Conservation (phyloP, 2,888 invertebrate genomes). For the Theretra japonica region DNA sequence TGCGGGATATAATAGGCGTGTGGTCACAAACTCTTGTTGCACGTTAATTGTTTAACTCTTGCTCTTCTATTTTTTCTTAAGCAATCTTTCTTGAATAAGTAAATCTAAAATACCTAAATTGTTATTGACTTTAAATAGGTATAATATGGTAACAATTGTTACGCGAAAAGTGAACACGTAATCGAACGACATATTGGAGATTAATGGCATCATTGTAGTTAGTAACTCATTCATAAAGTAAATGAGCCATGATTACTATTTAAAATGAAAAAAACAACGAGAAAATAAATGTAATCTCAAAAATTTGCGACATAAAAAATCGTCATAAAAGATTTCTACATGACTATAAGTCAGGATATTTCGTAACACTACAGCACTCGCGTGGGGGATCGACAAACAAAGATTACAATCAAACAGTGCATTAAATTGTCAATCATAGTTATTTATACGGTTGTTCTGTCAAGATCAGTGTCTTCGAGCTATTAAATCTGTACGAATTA, state of each 20-base stretch:
- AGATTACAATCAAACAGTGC: background rate
- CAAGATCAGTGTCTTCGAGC: conserved; percentile 10
- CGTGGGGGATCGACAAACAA: background rate
- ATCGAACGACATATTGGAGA: too few species aligned
- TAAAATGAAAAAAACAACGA: background rate
- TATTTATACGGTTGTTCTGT: conserved; percentile 17
- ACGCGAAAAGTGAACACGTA: too few species aligned
- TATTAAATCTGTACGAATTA: conserved; percentile 12
- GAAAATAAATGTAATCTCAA: too few species aligned
- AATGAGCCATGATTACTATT: background rate
- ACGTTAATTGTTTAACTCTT: too few species aligned
- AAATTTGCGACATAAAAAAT: background rate
- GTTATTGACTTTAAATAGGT: too few species aligned
- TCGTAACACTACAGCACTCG: background rate
- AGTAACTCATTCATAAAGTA: background rate
- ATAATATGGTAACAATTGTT: too few species aligned
- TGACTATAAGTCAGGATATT: background rate
- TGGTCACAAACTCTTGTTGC: too few species aligned
- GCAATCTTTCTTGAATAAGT: too few species aligned
- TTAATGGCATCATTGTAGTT: background rate
- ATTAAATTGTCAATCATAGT: conserved; percentile 16
- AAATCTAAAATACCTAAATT: too few species aligned
- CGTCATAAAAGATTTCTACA: background rate
- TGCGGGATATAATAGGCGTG: too few species aligned
- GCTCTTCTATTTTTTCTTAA: too few species aligned